Percentiles rank a stretch among this genome's conserved stretches.
These are phyloP conservation scores for Oxytorus armatus DNA, from an alignment of 2,888 invertebrate species.

Conservation along the genomic window DNA sequence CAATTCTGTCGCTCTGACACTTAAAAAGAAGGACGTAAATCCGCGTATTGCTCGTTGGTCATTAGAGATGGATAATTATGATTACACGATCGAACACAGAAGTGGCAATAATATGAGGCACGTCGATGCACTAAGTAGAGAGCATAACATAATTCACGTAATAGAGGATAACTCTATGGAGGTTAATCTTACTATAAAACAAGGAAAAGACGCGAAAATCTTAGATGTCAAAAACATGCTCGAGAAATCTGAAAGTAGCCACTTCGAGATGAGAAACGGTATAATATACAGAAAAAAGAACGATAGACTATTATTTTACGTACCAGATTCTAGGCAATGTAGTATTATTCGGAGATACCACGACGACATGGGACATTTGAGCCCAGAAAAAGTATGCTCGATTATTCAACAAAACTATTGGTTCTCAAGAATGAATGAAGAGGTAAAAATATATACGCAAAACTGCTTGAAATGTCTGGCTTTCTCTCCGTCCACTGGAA, in stretches of 20 bases:
- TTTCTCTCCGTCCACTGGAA: conserved; percentile 53
- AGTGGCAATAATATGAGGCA: conserved; percentile 70
- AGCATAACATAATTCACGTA: too few relatives aligned
- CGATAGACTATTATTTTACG: too few relatives aligned
- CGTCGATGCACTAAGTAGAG: conserved; percentile 73
- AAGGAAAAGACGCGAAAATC: not conserved
- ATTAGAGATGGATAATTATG: conserved; percentile 70
- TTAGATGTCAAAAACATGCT: not conserved
- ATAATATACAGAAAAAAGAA: not conserved
- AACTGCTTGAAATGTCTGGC: conserved; percentile 68
- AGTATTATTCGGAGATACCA: conserved; percentile 52
- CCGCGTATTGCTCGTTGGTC: conserved; percentile 75
- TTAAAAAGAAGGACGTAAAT: conserved; percentile 75
- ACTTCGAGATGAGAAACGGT: not conserved
- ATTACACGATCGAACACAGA: conserved; percentile 72
- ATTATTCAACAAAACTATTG: conserved; percentile 59
- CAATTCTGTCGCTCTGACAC: conserved; percentile 71
- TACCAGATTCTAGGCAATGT: too few relatives aligned
- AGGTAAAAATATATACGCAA: conserved; percentile 30
- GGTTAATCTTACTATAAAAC: not conserved
- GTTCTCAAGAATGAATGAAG: conserved; percentile 51
- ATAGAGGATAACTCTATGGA: too few relatives aligned
- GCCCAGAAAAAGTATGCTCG: conserved; percentile 60
- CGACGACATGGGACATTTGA: conserved; percentile 69
- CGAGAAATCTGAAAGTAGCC: not conserved